phyloP scores from a whole-genome alignment of 1,140 invertebrate species.

The Odontomachus brunneus region DNA sequence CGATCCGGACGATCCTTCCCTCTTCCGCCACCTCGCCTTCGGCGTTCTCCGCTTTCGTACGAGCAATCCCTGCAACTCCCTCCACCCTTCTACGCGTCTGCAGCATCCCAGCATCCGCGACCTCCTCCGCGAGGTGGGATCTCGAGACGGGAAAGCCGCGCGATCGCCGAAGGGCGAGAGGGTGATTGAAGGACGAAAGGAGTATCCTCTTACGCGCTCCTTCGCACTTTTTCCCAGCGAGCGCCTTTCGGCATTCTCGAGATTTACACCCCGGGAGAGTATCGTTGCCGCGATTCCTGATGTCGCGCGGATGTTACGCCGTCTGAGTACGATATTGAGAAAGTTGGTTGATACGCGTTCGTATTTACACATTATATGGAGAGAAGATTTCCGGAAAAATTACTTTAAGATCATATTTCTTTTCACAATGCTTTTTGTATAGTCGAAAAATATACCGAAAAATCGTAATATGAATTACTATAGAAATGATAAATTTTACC shows the following conservation, averaged over 20 bases:
- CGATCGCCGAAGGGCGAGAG: constrained; percentile 39
- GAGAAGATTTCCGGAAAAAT: no score
- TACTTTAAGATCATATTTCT: no score
- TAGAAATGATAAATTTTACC: no score
- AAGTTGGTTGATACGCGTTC: no score
- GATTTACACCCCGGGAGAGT: not conserved
- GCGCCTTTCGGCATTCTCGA: not conserved
- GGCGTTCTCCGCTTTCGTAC: not conserved
- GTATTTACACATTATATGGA: no score
- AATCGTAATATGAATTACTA: no score
- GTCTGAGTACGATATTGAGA: no score
- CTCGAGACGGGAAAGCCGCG: not conserved
- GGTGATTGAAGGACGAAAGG: constrained; percentile 40
- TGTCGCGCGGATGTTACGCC: no score
- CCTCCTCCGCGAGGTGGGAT: constrained; percentile 34
- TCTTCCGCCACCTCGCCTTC: constrained; percentile 9
- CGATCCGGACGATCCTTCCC: constrained; percentile 50
- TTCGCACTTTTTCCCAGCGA: constrained; percentile 12
- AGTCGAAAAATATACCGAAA: no score
- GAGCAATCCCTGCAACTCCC: constrained; percentile 11
- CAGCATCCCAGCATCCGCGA: constrained; percentile 21
- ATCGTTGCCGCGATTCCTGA: not conserved
- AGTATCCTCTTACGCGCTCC: constrained; percentile 32
- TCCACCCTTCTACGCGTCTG: constrained; percentile 10
- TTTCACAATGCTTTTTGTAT: no score